Evolutionary conservation across 2,113 vertebrate species (phyloP), one percentile per base, ranked within the genome.

Genomic region (Ptychochromis oligacanthus): DNA sequence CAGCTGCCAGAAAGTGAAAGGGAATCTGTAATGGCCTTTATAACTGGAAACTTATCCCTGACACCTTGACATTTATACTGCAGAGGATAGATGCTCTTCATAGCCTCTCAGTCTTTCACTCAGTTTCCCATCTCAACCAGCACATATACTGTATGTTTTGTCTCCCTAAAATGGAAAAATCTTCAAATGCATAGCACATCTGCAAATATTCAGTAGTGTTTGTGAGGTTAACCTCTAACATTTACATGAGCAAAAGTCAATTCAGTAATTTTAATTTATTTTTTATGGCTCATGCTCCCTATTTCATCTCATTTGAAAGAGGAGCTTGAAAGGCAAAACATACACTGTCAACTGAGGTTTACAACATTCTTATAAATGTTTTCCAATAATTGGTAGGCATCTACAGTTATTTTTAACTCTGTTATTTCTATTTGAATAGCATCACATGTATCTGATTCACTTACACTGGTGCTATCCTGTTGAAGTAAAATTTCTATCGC

Each of bases 1-100:
- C 82, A 84, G 82, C 81, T 87, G 79, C 85, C 80, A 92, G 79
- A 81, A 86, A 77, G 74, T 74, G 10, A 80, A 87, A 80, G 70
- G 70, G 79, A 88, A 88, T 91, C 80, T 61, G 80, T 92, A 80
- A 88, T 88, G 76, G 75, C 79, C 54, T 70, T 77, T 24, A 22
- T 59, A 80, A 89, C 81, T 80, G 83, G 83, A 92, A 79, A 84
- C 54, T 75, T 34, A 75, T 81, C 59, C 62, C 54, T 62, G 79
- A 79, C 60, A 80, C 57, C 43, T 83, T 88, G 85, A 81, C 79
- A 80, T 91, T 90, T 91, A 88, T 70, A 65, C 77, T 14, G 26
- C 10, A 20, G 82, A 49, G 79, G 75, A 86, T 64, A 77, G 70
- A 84, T 31, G 74, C 82, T 64, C 28, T 64, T 60, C 11, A 1